phyloP scores from a whole-genome alignment of 2,113 vertebrate species.

The Hylia prasina region DNA sequence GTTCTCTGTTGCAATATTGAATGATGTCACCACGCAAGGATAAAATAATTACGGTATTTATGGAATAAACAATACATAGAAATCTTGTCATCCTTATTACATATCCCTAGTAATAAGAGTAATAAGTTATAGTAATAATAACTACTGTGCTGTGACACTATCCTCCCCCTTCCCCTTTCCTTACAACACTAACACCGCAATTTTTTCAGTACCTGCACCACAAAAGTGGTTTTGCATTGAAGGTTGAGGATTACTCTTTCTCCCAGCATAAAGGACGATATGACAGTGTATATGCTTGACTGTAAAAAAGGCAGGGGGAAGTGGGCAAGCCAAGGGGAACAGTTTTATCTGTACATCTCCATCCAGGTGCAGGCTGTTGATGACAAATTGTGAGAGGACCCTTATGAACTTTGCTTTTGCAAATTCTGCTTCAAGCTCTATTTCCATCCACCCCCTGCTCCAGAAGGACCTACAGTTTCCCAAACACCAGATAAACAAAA shows the following conservation, averaged over 20 bases:
- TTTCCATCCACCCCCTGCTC: not conserved
- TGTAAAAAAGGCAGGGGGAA: not conserved
- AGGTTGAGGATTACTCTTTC: not conserved
- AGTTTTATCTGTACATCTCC: not conserved
- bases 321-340: not conserved
- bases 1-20: not conserved
- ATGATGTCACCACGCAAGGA: not conserved
- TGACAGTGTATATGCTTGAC: not conserved
- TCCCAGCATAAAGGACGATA: not conserved
- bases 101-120: not conserved
- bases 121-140: not conserved
- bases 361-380: not conserved
- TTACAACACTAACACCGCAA: fast-evolving
- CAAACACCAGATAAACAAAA: not conserved
- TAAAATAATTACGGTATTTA: not conserved
- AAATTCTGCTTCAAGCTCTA: not conserved
- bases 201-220: not conserved
- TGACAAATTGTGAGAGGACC: not conserved
- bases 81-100: not conserved
- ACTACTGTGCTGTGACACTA: not conserved
- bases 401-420: not conserved
- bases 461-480: not conserved
- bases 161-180: not conserved
- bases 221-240: not conserved
- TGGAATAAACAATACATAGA: not conserved